Base-by-base conservation (phyloP, 2,888 invertebrate species). In the Osmoderma eremita region DNA sequence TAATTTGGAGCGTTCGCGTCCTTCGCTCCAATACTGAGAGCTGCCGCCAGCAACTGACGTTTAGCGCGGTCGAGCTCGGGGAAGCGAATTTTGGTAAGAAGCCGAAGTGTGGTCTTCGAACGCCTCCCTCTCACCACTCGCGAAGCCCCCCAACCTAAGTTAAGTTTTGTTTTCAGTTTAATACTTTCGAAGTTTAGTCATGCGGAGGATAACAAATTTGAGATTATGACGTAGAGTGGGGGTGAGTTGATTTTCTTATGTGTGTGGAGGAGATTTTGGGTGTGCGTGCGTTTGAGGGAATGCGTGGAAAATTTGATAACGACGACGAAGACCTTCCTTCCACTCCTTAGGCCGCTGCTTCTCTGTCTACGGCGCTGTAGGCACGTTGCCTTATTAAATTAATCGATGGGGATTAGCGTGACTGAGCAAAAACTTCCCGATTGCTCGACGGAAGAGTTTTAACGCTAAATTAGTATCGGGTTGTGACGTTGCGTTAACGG, bases 141-240 rank as follows among this genome's bases (percentile, higher is more conserved):
- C 3, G 20, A 5, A 48, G 20, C 18, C 48, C 12, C 53, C 17
- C 74, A 72, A 74, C 76, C 77, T 75, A 75, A 75, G 70, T 74
- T 73, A 78, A 79, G 78, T 79, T 79, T 78, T 79, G 78, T 79
- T 80, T 76, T 70, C 69, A 77, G 76, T 74, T 78, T 79, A 77
- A 76, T 78, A 79, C 79, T 79, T 77, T 75, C 76, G 73, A 78
- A 80, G 79, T 78, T 80, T 77, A 80, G 79, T 79, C 80, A 80
- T 80, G 80, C 80, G 76, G 76, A 75, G 80, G 79, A 79, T 80
- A 79, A 78, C 79, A 78, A 79, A 79, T 80, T 79, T 78, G 78
- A 78, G 79, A 80, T 80, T 80, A 79, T 79, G 77, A 65, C 22
- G 53, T 5, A n/a, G 12, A 5, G 41, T 10, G 42, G 42, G 13